Base-by-base conservation (phyloP, 2,888 invertebrate genomes). In the Drosophila sordidula region DNA sequence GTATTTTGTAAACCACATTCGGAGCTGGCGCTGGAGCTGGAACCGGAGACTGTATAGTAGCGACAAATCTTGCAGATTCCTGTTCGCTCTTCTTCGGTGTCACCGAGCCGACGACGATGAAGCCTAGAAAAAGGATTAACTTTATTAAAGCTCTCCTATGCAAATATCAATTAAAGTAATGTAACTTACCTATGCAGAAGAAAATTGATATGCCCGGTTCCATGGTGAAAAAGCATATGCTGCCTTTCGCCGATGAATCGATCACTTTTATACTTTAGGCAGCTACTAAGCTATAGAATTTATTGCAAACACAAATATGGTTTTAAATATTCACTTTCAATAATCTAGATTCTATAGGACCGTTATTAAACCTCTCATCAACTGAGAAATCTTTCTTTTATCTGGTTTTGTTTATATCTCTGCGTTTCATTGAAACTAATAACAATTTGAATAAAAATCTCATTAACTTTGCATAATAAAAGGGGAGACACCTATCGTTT, bases 221-320 rank as follows among this genome's bases (percentile, higher is more conserved):
- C 85, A 85, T 85, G 68, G 63, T 61, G 52, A 55, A 49, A 67
- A 55, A 51, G 18, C 65, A 51, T 71, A 52, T 85, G 87, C 46
- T 70, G 45, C 16, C 51, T 70, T 69, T 73, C 34, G 36, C 54
- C 62, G 25, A n/a, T 41, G 44, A 46, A 59, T 62, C 57, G 39
- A 72, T 63, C 66, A 61, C 62, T 79, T 85, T 81, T 85, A 85
- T 87, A 82, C 68, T 52, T 26, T 56, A 56, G 26, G 49, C 49
- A 58, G 36, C 51, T 36, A 49, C 36, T 47, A 11, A 38, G 32
- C 39, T 38, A 45, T 8, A 51, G 25, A 74, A 46, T 26, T 14
- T 42, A 34, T 16, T n/a, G 12, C 34, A 1, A n/a, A 11, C 11
- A 36, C 1, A 47, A 25, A 12, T 16, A 6, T 39, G 42, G 3